Evolutionary conservation across 2,113 vertebrate species (phyloP).

Genomic region (Triplophysa dalaica): DNA sequence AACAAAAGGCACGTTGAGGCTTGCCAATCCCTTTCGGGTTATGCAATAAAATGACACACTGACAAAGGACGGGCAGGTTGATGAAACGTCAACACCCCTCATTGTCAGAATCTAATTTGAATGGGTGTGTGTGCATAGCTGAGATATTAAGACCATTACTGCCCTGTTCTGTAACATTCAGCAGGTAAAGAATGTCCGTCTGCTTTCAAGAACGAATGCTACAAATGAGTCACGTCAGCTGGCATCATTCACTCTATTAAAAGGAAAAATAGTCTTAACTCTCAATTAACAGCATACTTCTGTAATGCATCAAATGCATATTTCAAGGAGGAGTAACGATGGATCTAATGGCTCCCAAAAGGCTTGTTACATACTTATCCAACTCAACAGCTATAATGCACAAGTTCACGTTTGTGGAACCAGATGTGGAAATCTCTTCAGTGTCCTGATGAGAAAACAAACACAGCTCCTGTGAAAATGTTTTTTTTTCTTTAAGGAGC

Average conservation of each 20-base stretch:
- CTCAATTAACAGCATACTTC: background rate
- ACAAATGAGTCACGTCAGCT: conserved; percentile 28
- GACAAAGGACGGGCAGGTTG: conserved; percentile 33
- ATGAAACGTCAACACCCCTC: conserved; percentile 15
- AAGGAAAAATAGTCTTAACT: background rate
- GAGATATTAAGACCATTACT: conserved; percentile 44
- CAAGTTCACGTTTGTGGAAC: conserved; percentile 57
- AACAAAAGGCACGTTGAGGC: conserved; percentile 1
- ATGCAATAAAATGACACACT: conserved; percentile 29
- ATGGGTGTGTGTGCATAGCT: conserved; percentile 62
- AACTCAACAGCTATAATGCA: conserved; percentile 62
- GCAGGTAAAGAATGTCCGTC: conserved; percentile 26
- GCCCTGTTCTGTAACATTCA: conserved; percentile 55
- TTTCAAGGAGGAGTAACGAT: conserved; percentile 31
- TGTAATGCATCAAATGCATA: conserved; percentile 4
- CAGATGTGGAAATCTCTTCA: too few relatives aligned
- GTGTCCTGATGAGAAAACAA: conserved; percentile 33
- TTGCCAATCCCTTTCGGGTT: conserved; percentile 28
- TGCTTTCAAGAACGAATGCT: background rate
- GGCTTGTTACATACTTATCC: conserved; percentile 50
- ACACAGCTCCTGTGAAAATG: conserved; percentile 12
- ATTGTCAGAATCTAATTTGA: conserved; percentile 39
- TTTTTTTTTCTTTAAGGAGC: background rate
- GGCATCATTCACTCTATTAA: background rate
- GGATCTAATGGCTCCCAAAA: conserved; percentile 30